phyloP scores from a whole-genome alignment of 2,888 invertebrate species.

The Hyalella azteca region DNA sequence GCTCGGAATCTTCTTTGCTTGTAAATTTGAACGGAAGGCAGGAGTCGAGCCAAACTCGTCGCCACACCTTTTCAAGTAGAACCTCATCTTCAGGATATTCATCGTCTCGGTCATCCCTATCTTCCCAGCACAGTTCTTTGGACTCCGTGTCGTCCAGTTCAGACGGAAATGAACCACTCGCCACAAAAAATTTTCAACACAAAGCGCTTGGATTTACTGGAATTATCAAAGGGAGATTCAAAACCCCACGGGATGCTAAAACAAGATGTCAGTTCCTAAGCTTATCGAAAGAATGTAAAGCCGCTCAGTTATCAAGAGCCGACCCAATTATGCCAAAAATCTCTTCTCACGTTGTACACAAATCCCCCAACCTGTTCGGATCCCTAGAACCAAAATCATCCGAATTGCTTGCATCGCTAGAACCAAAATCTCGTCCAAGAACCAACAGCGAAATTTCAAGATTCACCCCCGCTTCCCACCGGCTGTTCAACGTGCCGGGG shows the following conservation, averaged over 20 bases:
- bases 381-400: too few relatives aligned
- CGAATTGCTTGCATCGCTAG: not conserved
- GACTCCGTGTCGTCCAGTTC: not conserved
- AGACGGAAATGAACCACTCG: not conserved
- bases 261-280: too few relatives aligned
- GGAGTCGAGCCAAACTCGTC: not conserved
- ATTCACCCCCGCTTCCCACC: slow-evolving; percentile 2
- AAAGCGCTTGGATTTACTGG: too few relatives aligned
- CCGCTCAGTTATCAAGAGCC: too few relatives aligned
- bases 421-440: not conserved
- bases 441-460: not conserved
- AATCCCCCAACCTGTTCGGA: too few relatives aligned
- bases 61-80: not conserved
- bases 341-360: too few relatives aligned
- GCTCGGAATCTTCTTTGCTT: not conserved
- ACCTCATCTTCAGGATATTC: not conserved
- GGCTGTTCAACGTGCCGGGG: slow-evolving; percentile 1
- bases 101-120: not conserved
- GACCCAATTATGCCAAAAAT: too few relatives aligned
- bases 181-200: too few relatives aligned
- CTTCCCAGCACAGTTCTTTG: not conserved
- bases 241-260: too few relatives aligned
- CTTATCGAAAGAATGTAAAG: too few relatives aligned
- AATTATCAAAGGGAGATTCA: too few relatives aligned
- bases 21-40: not conserved